These are phyloP conservation scores for Meloidogyne chitwoodi DNA, from an alignment of 1,140 invertebrate genomes.

Conservation along the genomic window DNA sequence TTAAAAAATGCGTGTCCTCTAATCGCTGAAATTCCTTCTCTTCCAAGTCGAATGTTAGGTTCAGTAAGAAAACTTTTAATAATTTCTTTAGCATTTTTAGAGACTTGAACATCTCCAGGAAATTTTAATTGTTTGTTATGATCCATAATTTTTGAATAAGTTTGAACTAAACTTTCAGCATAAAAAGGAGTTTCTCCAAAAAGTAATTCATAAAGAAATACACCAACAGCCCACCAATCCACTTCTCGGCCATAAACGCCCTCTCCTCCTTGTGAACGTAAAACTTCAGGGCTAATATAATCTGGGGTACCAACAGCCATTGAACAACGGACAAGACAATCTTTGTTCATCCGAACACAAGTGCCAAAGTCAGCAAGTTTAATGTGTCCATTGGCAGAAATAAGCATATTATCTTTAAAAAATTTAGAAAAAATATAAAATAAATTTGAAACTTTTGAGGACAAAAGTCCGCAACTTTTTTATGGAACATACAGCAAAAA, in stretches of 20 bases:
- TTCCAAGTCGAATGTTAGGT: conserved; percentile 74
- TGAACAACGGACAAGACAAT: conserved; percentile 88
- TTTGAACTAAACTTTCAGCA: conserved; percentile 92
- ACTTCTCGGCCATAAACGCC: conserved; percentile 82
- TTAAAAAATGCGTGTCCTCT: conserved; percentile 89
- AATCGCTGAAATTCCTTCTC: conserved; percentile 89
- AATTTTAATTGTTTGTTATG: conserved; percentile 90
- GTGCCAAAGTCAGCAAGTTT: conserved; percentile 72
- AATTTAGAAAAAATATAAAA: neutral
- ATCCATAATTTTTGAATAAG: conserved; percentile 81
- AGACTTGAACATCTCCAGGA: conserved; percentile 84
- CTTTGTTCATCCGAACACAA: conserved; percentile 60
- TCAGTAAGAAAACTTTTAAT: conserved; percentile 91
- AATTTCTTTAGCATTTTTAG: conserved; percentile 80
- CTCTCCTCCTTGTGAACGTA: conserved; percentile 93
- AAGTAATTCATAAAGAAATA: conserved; percentile 97
- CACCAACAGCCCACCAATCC: conserved; percentile 99
- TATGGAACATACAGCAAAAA: too few species aligned
- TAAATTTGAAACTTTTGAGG: too few species aligned
- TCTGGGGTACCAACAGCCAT: conserved; percentile 98
- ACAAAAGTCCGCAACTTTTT: too few species aligned
- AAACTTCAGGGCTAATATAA: conserved; percentile 96
- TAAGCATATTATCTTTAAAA: conserved; percentile 82
- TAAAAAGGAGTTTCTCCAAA: conserved; percentile 97
- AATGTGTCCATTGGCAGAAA: conserved; percentile 87